Percentiles rank a stretch among this genome's conserved stretches.
Conservation (phyloP, 2,888 invertebrate genomes). For the Magallana nippona region DNA sequence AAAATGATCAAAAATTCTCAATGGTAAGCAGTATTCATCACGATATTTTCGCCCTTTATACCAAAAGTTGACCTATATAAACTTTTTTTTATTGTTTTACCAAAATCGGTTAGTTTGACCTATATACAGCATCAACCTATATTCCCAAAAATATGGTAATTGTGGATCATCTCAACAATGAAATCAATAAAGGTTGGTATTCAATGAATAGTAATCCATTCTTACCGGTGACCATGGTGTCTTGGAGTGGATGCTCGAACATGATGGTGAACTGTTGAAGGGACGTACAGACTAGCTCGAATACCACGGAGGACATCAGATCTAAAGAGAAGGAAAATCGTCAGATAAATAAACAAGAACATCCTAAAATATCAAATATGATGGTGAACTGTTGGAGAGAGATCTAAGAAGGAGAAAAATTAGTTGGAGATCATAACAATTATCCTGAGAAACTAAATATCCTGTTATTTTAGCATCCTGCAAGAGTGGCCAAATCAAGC, state of each 20-base stretch:
- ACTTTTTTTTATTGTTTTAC: no score
- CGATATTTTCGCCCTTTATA: no score
- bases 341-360: background rate
- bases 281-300: slow-evolving; percentile 94
- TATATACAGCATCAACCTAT: no score
- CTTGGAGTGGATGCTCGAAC: slow-evolving; percentile 94
- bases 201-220: background rate
- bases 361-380: slow-evolving; percentile 85
- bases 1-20: no score
- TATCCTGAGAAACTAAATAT: slow-evolving; percentile 85
- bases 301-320: slow-evolving; percentile 85
- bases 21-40: no score
- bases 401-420: background rate
- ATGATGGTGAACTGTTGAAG: slow-evolving; percentile 94
- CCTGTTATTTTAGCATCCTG: no score
- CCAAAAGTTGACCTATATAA: no score
- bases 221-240: slow-evolving; percentile 90
- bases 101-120: no score
- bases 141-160: no score
- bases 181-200: no score
- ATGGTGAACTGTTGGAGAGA: slow-evolving; percentile 93
- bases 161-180: no score
- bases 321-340: slow-evolving; percentile 55
- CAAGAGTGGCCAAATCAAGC: no score
- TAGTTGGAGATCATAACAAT: background rate